These are phyloP conservation scores for Psilopsiagon aymara DNA, from an alignment of 2,113 vertebrate species.

Conservation along the genomic window DNA sequence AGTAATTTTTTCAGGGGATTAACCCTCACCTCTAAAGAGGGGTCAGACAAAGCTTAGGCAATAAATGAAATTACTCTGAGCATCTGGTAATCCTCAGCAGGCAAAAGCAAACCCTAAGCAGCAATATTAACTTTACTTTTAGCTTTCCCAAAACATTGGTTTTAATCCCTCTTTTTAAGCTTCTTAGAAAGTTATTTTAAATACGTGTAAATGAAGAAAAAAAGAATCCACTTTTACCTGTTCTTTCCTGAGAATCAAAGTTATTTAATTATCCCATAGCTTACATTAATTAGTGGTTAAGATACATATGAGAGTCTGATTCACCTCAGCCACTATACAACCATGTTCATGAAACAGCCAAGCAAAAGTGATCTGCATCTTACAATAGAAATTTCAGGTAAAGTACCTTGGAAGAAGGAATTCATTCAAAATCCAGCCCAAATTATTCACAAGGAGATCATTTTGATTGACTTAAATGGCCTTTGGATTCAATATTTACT, in stretches of 20 bases:
- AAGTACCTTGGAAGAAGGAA: neutral
- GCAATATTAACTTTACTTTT: neutral
- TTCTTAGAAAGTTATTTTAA: neutral
- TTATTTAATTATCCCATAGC: neutral
- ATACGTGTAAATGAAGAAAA: neutral
- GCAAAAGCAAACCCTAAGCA: slow-evolving; percentile 10
- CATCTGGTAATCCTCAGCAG: neutral
- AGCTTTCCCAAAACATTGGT: neutral
- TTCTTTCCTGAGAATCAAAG: neutral
- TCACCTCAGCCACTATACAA: neutral
- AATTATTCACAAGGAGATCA: neutral
- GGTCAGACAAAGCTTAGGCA: neutral
- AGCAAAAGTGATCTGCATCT: neutral
- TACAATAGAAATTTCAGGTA: neutral
- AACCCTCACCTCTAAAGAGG: neutral
- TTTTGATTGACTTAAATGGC: neutral
- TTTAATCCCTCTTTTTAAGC: neutral
- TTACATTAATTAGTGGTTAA: neutral
- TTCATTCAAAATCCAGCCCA: neutral
- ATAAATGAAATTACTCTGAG: slow-evolving; percentile 17
- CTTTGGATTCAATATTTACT: neutral
- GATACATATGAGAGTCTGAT: neutral
- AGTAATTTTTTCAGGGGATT: slow-evolving; percentile 29
- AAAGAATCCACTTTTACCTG: neutral
- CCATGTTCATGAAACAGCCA: neutral